Conservation (phyloP, 2,888 invertebrate species). For the Odontocerum albicorne region DNA sequence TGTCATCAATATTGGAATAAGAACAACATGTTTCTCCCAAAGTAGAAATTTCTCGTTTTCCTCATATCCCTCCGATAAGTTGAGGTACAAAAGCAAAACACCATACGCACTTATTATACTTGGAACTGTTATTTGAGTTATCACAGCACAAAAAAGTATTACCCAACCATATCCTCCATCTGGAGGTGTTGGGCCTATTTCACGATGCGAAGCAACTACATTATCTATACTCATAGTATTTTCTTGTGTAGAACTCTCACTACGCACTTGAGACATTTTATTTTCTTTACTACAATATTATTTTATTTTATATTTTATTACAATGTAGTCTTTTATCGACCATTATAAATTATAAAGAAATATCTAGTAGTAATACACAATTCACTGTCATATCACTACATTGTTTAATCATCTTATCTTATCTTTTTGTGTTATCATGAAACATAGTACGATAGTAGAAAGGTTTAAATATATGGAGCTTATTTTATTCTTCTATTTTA, state of each 20-base stretch:
- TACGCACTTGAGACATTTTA: constrained; percentile 3
- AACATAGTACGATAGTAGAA: background rate
- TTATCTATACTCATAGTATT: constrained; percentile 56
- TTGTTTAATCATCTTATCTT: constrained; percentile 10
- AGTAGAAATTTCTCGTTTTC: constrained; percentile 48
- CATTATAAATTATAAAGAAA: too few species aligned
- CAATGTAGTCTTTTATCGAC: background rate
- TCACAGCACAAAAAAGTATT: constrained; percentile 58
- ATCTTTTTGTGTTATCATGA: constrained; percentile 1
- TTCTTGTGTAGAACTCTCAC: background rate
- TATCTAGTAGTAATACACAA: background rate
- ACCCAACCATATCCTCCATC: constrained; percentile 71
- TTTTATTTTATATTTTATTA: background rate
- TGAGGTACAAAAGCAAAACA: constrained; percentile 55
- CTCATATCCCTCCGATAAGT: constrained; percentile 53
- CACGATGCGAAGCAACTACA: constrained; percentile 64
- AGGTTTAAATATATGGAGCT: background rate
- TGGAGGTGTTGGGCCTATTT: constrained; percentile 65
- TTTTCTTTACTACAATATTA: background rate
- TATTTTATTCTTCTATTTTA: too few species aligned
- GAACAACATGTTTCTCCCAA: constrained; percentile 61
- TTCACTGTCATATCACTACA: constrained; percentile 9
- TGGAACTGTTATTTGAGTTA: constrained; percentile 64
- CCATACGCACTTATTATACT: constrained; percentile 59
- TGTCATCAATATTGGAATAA: constrained; percentile 62